Base-by-base conservation (phyloP, 1,140 invertebrate species). In the Polypedilum pembai region DNA sequence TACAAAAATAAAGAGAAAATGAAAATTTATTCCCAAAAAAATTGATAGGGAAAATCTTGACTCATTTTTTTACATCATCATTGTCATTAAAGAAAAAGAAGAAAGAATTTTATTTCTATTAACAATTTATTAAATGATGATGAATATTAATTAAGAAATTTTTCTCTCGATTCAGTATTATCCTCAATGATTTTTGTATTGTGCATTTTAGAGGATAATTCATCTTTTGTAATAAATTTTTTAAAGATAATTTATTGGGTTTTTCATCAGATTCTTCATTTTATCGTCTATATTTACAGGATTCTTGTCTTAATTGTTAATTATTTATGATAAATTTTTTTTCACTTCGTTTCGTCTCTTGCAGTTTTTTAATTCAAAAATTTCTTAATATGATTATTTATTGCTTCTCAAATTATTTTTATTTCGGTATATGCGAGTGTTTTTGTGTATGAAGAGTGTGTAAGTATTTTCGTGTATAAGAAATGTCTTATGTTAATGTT, bases 271-370 rank as follows among this genome's bases (percentile, higher is more conserved):
- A 56, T 56, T 56, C 45, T 56, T 56, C 45, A 56, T 12, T 33
- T 33, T 33, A 33, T 56, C 12, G n/a, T n/a, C 45, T 56, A 56
- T 56, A 56, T 56, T 12, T 56, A 56, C 45, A 56, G 45, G 12
- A 15, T 45, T 56, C n/a, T 12, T 12, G n/a, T 56, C 45, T 56
- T 56, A 12, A 15, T 56, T 4, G 4, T n/a, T 56, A 56, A 45
- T n/a, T 56, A n/a, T 56, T n/a, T 56, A 56, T 56, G 45, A 56
- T 56, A 56, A 56, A 56, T n/a, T 56, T 45, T 45, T 45, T 45
- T 56, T 56, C 45, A 12, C 12, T 56, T 56, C n/a, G 45, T n/a
- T n/a, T 56, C n/a, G 45, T 56, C 12, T n/a, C n/a, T 56, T 12
- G 45, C 12, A 56, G n/a, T 56, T 56, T 56, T 56, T 56, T 56